Evolutionary conservation across 2,113 vertebrate genomes (phyloP).

Genomic region (Microcebus lehilahytsara): DNA sequence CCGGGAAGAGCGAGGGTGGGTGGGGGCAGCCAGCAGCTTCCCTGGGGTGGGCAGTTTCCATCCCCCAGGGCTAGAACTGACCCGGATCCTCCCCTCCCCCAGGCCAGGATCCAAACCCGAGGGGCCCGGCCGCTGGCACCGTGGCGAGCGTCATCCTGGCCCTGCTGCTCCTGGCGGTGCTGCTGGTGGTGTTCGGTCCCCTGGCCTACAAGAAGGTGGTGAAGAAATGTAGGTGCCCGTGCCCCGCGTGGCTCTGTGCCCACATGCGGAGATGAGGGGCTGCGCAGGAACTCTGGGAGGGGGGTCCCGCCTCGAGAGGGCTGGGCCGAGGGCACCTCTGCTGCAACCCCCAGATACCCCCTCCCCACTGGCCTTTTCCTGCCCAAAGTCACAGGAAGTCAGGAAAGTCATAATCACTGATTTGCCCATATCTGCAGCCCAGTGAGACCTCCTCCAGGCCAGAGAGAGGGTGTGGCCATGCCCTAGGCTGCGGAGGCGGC

Average conservation of each 20-base stretch:
- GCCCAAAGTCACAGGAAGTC: background rate
- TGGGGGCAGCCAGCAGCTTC: background rate
- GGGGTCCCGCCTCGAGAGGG: rapidly evolving
- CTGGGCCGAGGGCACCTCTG: background rate
- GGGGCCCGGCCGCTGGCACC: background rate
- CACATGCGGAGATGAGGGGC: too few species aligned
- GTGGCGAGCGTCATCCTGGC: constrained; percentile 80
- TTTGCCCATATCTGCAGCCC: background rate
- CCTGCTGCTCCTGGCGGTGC: constrained; percentile 72
- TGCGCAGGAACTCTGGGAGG: background rate
- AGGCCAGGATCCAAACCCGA: constrained; percentile 69
- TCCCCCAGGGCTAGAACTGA: background rate
- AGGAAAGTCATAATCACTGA: background rate
- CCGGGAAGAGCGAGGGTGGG: background rate
- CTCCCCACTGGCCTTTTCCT: background rate
- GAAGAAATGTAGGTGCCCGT: constrained; percentile 81
- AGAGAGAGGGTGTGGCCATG: background rate
- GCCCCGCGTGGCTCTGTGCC: background rate
- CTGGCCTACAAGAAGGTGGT: constrained; percentile 78
- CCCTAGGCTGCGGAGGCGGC: background rate
- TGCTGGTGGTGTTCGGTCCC: constrained; percentile 77
- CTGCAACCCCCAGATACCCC: background rate
- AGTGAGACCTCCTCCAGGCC: background rate
- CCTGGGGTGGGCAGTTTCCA: background rate
- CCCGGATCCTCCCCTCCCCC: background rate